Conservation (phyloP, 2,797 vertebrate species). For the Macrochelys suwanniensis region DNA sequence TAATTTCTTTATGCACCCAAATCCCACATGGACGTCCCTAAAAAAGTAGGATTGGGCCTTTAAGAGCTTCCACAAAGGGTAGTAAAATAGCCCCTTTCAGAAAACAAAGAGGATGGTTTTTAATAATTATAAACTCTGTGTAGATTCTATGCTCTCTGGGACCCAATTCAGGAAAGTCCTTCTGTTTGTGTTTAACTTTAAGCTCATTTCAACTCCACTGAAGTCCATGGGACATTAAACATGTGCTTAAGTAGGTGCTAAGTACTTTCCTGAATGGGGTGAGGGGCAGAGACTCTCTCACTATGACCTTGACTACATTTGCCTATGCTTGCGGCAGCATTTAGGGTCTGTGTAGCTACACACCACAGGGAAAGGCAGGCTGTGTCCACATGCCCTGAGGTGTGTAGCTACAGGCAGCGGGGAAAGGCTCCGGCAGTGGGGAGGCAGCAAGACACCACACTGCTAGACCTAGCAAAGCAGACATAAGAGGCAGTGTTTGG, state of each 20-base stretch:
- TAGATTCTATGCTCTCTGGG: slow-evolving; percentile 15
- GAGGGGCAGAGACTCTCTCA: slow-evolving; percentile 33
- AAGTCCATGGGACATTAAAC: slow-evolving; percentile 51
- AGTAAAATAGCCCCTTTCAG: slow-evolving; percentile 69
- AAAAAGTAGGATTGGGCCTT: slow-evolving; percentile 59
- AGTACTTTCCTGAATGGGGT: slow-evolving; percentile 47
- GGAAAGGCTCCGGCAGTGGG: too few species aligned
- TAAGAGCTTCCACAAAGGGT: slow-evolving; percentile 63
- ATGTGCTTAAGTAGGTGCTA: slow-evolving; percentile 49
- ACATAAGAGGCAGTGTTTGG: too few species aligned
- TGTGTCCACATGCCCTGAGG: too few species aligned
- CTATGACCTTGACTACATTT: background rate
- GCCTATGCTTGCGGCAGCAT: background rate
- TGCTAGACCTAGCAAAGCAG: too few species aligned
- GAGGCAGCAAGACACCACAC: too few species aligned
- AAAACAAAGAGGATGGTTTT: slow-evolving; percentile 69
- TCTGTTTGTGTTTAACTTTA: slow-evolving; percentile 64
- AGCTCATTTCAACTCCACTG: slow-evolving; percentile 73
- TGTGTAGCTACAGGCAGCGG: too few species aligned
- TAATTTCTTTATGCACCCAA: slow-evolving; percentile 64
- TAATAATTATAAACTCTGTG: slow-evolving; percentile 57
- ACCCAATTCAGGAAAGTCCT: background rate
- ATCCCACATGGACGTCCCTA: slow-evolving; percentile 64
- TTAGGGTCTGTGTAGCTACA: background rate
- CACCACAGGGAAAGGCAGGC: too few species aligned